Evolutionary conservation across 1,140 invertebrate genomes (phyloP).

Genomic region (Drosophila repleta): DNA sequence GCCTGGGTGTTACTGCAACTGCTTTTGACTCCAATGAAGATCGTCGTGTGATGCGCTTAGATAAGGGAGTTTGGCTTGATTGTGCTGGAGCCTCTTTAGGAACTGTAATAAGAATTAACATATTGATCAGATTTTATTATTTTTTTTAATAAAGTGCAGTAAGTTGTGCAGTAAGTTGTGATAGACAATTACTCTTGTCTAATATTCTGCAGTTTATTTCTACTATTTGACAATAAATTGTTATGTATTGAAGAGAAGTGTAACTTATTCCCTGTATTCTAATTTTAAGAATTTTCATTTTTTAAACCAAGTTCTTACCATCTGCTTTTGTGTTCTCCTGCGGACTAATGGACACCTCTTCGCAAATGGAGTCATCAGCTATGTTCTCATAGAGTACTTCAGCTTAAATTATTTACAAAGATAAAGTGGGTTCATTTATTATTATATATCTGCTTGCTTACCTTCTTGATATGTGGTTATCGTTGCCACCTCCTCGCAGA

Average conservation of each 20-base stretch:
- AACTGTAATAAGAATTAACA: neutral
- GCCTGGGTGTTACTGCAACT: conserved; percentile 42
- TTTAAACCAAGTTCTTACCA: conserved; percentile 20
- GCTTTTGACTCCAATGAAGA: no score
- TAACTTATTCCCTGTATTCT: neutral
- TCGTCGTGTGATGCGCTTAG: conserved; percentile 34
- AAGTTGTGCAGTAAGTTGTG: no score
- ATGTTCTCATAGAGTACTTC: neutral
- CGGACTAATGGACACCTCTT: conserved; percentile 19
- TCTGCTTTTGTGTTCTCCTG: neutral
- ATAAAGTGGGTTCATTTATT: neutral
- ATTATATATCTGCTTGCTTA: neutral
- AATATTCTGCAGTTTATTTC: neutral
- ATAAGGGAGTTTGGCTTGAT: conserved; percentile 12
- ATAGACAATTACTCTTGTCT: no score
- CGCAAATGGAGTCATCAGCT: conserved; percentile 32
- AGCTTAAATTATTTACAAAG: neutral
- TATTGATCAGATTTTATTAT: neutral
- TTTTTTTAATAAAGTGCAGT: neutral
- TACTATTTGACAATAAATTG: neutral
- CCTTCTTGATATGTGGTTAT: conserved; percentile 25
- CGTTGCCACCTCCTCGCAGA: conserved; percentile 35
- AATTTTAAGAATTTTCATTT: neutral
- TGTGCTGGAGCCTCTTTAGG: conserved; percentile 2
- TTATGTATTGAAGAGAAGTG: neutral